phyloP scores from a whole-genome alignment of 1,140 invertebrate genomes.

The Cotesia vestalis region DNA sequence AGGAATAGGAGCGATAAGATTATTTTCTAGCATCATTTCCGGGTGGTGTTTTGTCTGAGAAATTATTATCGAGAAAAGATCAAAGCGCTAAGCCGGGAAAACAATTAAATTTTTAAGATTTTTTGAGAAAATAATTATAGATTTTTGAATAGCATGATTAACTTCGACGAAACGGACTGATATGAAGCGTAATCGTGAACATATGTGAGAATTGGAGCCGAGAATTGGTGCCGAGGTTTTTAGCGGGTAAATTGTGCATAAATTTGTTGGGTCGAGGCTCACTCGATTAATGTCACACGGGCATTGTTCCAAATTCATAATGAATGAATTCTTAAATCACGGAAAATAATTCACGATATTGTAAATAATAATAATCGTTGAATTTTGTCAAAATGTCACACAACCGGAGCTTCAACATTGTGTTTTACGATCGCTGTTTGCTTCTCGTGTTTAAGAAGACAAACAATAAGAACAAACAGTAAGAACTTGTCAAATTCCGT shows the following conservation, averaged over 20 bases:
- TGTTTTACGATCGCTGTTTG: no score
- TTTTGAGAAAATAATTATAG: no score
- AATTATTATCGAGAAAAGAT: no score
- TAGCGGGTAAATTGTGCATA: slow-evolving; percentile 36
- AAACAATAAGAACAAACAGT: no score
- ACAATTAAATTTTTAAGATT: no score
- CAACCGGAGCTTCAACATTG: no score
- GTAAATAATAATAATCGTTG: neutral
- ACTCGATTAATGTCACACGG: slow-evolving; percentile 35
- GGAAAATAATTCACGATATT: slow-evolving; percentile 7
- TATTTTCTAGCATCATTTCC: slow-evolving; percentile 21
- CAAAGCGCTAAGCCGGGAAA: no score
- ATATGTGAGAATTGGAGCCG: slow-evolving; percentile 27
- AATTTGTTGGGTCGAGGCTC: slow-evolving; percentile 28
- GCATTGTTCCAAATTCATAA: slow-evolving; percentile 42
- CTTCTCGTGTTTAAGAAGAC: no score
- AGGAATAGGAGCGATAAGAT: slow-evolving; percentile 18
- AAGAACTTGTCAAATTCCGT: slow-evolving; percentile 2
- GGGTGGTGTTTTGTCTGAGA: no score
- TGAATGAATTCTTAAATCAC: slow-evolving; percentile 38
- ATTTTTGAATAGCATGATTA: no score
- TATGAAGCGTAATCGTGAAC: slow-evolving; percentile 15
- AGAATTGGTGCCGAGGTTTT: slow-evolving; percentile 42
- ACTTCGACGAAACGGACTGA: no score
- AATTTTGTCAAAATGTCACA: neutral